Percentiles rank a stretch among this genome's conserved stretches.
These are phyloP conservation scores for Nycticebus coucang DNA, from an alignment of 2,113 vertebrate genomes.

Conservation along the genomic window DNA sequence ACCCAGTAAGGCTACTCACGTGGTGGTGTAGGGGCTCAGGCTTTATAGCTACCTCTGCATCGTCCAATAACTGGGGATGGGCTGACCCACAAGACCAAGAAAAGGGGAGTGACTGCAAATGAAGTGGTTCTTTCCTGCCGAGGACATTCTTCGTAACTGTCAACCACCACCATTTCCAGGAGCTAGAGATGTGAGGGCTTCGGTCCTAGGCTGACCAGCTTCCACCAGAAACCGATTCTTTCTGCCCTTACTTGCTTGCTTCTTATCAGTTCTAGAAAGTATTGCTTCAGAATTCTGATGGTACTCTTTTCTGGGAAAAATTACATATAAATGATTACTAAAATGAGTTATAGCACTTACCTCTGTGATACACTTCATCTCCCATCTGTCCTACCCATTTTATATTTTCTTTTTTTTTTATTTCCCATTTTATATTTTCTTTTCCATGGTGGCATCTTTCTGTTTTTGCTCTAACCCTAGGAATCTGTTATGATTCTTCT, in stretches of 20 bases:
- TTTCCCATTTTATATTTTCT: not conserved
- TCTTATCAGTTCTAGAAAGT: not conserved
- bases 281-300: not conserved
- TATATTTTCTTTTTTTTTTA: not conserved
- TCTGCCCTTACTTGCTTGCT: not conserved
- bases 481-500: not conserved
- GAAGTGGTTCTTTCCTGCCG: not conserved
- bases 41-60: not conserved
- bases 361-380: not conserved
- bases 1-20: accelerated
- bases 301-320: not conserved
- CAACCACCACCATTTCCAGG: not conserved
- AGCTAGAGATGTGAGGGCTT: not conserved
- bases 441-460: not conserved
- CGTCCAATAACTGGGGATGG: not conserved
- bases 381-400: not conserved
- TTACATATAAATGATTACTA: not conserved
- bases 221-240: not conserved
- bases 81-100: not conserved
- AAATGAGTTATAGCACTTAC: not conserved
- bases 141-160: not conserved
- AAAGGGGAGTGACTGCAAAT: not conserved
- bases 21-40: not conserved
- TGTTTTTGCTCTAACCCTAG: not conserved
- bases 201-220: not conserved